Base-by-base conservation (phyloP, 2,888 invertebrate species). In the Anthrax anthrax region DNA sequence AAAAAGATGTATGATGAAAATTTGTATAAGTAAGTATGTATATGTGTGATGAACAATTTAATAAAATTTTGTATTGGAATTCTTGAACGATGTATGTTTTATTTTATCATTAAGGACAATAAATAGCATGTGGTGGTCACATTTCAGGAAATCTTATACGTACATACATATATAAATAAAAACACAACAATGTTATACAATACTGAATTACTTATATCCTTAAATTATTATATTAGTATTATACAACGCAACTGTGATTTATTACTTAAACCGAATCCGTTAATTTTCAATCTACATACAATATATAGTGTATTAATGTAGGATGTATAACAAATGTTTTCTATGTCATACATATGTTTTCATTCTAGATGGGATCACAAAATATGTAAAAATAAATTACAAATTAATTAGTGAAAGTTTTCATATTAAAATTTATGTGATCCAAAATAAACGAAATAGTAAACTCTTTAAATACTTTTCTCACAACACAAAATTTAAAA, bases 31-130 rank as follows among this genome's bases (percentile, higher is more conserved):
- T n/a, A n/a, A n/a, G 8, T 23, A 23, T 23, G 23, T 23, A 23
- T 23, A 23, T 23, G 23, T 23, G 8, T 23, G 5, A 23, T 23
- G 8, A 23, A 23, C 23, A 23, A 23, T 23, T 23, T 23, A 23
- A 23, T 23, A 23, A 23, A 23, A 23, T 23, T 8, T 23, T 23
- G 23, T 23, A 23, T 23, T 23, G 23, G 23, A 23, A 23, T 23
- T 8, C 23, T 23, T 23, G 23, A 23, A 27, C 37, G 17, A 37
- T 41, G 42, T 40, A 32, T 46, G 46, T 41, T 46, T 46, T 46
- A 42, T 42, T 46, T 46, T 27, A 23, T 29, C 41, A 46, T 46
- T 46, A 46, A 46, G 46, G 46, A 41, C 46, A 41, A 46, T 46
- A 46, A 46, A 46, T 41, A 37, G 41, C 46, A 46, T 32, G 29